Evolutionary conservation across 2,888 invertebrate genomes (phyloP).

Genomic region (Nemurella pictetii): DNA sequence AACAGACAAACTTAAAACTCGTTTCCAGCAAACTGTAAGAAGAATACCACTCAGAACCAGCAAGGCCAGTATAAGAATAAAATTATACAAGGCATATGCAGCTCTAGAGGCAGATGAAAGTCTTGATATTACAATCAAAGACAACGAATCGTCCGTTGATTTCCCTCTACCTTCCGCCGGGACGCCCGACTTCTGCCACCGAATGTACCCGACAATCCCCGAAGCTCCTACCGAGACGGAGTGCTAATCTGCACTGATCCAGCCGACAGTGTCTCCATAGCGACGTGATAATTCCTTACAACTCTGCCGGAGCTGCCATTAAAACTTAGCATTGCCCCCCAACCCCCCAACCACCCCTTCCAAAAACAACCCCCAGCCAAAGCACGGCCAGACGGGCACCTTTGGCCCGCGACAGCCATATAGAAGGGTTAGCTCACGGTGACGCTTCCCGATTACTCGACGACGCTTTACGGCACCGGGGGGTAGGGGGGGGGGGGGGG

Average conservation of each 20-base stretch:
- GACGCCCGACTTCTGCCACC: neutral
- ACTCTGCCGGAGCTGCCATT: slow-evolving; percentile 6
- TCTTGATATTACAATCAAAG: too few species aligned
- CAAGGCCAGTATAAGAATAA: too few species aligned
- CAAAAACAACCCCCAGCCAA: too few species aligned
- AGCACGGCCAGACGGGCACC: neutral
- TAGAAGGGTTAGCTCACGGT: neutral
- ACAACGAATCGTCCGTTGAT: too few species aligned
- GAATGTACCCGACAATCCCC: neutral
- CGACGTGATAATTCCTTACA: slow-evolving; percentile 10
- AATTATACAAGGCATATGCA: too few species aligned
- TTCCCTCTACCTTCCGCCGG: too few species aligned
- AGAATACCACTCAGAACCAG: too few species aligned
- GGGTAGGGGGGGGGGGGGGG: neutral
- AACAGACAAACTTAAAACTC: too few species aligned
- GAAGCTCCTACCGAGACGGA: neutral
- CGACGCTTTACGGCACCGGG: neutral
- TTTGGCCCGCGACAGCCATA: neutral
- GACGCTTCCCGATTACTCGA: neutral
- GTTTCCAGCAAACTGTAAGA: too few species aligned
- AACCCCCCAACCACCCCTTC: neutral
- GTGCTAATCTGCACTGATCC: slow-evolving; percentile 17
- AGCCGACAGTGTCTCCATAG: neutral
- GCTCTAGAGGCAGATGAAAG: too few species aligned
- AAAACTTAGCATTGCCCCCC: neutral